Conservation (phyloP, 2,888 invertebrate species). For the Amiota mariae region DNA sequence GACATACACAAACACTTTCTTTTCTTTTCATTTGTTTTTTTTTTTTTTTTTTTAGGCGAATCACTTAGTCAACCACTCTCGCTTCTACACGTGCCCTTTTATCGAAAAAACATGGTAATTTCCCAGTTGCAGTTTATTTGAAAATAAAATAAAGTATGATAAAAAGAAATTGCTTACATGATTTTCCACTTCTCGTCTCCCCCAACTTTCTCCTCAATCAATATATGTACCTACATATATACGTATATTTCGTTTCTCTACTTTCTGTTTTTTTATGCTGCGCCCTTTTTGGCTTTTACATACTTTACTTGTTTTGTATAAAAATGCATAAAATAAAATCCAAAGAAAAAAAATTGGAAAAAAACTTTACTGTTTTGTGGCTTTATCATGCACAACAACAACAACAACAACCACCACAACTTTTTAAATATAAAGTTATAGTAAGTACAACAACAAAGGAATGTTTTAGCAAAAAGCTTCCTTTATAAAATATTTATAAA, state of each 20-base stretch:
- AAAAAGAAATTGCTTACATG: no score
- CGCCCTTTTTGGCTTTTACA: not conserved
- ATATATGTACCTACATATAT: not conserved
- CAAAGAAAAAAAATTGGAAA: slow-evolving; percentile 9
- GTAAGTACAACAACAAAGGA: not conserved
- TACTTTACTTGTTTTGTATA: not conserved
- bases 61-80: not conserved
- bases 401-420: no score
- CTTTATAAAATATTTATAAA: slow-evolving; percentile 22
- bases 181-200: no score
- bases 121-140: slow-evolving; percentile 20
- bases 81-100: not conserved
- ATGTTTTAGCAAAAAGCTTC: not conserved
- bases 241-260: slow-evolving; percentile 13
- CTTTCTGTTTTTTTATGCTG: slow-evolving; percentile 23
- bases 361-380: slow-evolving; percentile 15
- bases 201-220: not conserved
- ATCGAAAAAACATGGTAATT: slow-evolving; percentile 2
- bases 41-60: no score
- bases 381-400: not conserved
- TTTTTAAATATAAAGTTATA: no score
- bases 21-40: no score
- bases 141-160: slow-evolving; percentile 36
- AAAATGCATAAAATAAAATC: slow-evolving; percentile 18
- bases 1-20: not conserved